Evolutionary conservation across 2,888 invertebrate species (phyloP), one percentile per base, ranked within the genome.

Genomic region (Tachina lurida): DNA sequence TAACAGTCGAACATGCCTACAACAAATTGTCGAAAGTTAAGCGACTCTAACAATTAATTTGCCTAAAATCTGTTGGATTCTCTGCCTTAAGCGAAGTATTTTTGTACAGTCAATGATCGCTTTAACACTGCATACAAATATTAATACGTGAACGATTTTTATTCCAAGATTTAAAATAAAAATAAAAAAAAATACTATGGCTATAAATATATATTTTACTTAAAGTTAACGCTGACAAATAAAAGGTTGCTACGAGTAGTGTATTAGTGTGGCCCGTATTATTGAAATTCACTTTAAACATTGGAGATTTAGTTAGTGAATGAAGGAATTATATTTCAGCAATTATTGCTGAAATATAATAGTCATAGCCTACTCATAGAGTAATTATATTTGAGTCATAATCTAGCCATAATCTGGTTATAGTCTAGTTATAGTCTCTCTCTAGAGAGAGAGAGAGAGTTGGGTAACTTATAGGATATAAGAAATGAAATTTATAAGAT

Each of bases 141-240:
- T 73, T 77, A 45, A 73, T 73, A 54, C 49, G 71, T 60, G 49
- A 73, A 65, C 56, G 39, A 54, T 77, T 73, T 84, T 49, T 67
- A 41, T 17, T 19, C 45, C 73, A 63, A 63, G 45, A 71, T 75
- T 22, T 62, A 62, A 10, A 17, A 13, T 22, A 12, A n/a, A 9
- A 2, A 43, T 58, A 17, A 41, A 52, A 52, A 45, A 75, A 2
- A 54, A 56, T 56, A 76, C 76, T 54, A 56, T 41, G 52, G n/a
- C 5, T 56, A 22, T 13, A 56, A 31, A 56, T 54, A 54, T 19
- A 19, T 10, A 13, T 22, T 13, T 49, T 54, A 19, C 31, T 56
- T 56, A 56, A 31, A 22, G 4, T 31, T 56, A 12, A 13, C 13
- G 12, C 22, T 56, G 10, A 56, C 22, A 56, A 22, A 56, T 13